Percentiles rank a stretch among this genome's conserved stretches.
Conservation (phyloP, 2,113 vertebrate genomes). For the Labeo rohita region DNA sequence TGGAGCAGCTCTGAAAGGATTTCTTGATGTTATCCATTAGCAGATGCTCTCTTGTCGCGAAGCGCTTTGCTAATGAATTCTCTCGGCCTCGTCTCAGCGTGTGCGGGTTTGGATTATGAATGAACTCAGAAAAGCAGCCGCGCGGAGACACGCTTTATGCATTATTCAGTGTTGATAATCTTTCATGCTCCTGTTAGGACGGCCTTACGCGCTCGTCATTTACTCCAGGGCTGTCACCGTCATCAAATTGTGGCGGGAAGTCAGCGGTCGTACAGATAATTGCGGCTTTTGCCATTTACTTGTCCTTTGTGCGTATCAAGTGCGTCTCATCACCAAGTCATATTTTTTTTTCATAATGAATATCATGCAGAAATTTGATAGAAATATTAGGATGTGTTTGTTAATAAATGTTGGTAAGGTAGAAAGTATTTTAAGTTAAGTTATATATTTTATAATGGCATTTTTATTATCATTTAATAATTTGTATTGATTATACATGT, state of each 20-base stretch:
- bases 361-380: neutral
- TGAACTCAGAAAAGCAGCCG: slow-evolving; percentile 63
- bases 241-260: neutral
- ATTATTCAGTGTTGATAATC: slow-evolving; percentile 23
- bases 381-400: neutral
- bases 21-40: slow-evolving; percentile 48
- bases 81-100: slow-evolving; percentile 25
- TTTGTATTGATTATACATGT: too few relatives aligned
- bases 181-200: slow-evolving; percentile 1
- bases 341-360: neutral
- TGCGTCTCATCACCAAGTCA: neutral
- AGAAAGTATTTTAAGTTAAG: too few relatives aligned
- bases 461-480: too few relatives aligned
- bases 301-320: neutral
- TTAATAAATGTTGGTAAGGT: neutral
- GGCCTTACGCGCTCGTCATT: neutral
- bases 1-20: slow-evolving; percentile 39
- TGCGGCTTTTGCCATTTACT: neutral
- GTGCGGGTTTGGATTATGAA: slow-evolving; percentile 65
- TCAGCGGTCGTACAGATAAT: neutral
- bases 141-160: neutral
- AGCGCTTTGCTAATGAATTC: slow-evolving; percentile 59
- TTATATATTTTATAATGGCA: too few relatives aligned
- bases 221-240: neutral
- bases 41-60: slow-evolving; percentile 10